Conservation (phyloP, 2,113 vertebrate genomes). For the Ailurus styani region DNA sequence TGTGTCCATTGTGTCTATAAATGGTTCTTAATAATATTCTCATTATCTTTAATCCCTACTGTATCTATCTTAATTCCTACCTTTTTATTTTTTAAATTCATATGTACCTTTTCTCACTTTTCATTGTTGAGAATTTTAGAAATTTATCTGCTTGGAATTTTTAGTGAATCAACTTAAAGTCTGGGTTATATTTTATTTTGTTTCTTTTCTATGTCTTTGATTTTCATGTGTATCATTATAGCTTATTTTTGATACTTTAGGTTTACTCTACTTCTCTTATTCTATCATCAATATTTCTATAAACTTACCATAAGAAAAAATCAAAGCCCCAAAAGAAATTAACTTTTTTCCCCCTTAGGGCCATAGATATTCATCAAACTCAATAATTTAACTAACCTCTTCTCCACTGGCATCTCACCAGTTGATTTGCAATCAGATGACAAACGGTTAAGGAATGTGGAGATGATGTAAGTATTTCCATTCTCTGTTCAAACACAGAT, state of each 20-base stretch:
- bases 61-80: background rate
- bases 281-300: background rate
- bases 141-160: background rate
- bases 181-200: background rate
- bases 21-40: background rate
- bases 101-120: background rate
- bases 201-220: background rate
- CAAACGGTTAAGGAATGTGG: background rate
- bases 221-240: background rate
- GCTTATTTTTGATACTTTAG: background rate
- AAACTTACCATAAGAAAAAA: background rate
- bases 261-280: background rate
- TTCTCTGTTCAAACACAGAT: constrained; percentile 19
- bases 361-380: background rate
- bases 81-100: background rate
- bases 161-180: background rate
- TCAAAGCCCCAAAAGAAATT: background rate
- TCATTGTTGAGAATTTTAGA: background rate
- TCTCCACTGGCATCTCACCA: background rate
- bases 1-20: background rate
- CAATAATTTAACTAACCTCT: background rate
- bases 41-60: background rate
- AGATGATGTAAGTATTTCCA: background rate
- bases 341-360: background rate
- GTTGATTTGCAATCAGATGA: background rate